Evolutionary conservation across 2,888 invertebrate genomes (phyloP), one percentile per base, ranked within the genome.

Genomic region (Idaea biselata): DNA sequence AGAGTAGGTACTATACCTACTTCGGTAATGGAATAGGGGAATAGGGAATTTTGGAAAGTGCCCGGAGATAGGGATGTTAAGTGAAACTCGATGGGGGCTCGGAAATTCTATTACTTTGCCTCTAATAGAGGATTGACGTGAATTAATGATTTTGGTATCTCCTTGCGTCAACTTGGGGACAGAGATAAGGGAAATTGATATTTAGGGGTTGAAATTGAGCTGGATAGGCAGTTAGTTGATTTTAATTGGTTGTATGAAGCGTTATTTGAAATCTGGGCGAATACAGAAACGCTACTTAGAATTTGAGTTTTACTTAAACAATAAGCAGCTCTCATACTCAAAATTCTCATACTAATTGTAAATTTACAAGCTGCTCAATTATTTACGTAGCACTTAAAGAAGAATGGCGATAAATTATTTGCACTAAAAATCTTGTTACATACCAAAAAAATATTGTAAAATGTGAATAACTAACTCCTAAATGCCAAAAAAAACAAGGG

Each of bases 41-140:
- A 91, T 89, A 89, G 88, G 89, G 90, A 86, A 88, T 88, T 90
- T 89, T 85, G 83, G 88, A 88, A 89, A 90, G 89, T 89, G 88
- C 86, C 86, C 88, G 82, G 83, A 56, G 18, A 18, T 56, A 18
- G 87, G 87, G 87, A 83, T 85, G 83, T 82, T 87, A 82, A 88
- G 88, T 84, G 89, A 88, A 90, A 90, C 86, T 88, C 88, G 91
- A 91, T 89, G 88, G 77, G 78, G 79, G 86, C 86, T 87, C 75
- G 72, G 75, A 79, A 89, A 89, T 87, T 90, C 86, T 86, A 91
- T 90, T 91, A 89, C 81, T 79, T 73, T 77, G 76, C 77, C 76
- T 81, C 79, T 33, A 76, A 73, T 82, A 81, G 78, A 78, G 81
- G 73, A 76, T 73, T 69, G 73, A 68, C 64, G 72, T 75, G 70